These are phyloP conservation scores for Oreocharis arfaki DNA, from an alignment of 2,113 vertebrate genomes.

Conservation along the genomic window DNA sequence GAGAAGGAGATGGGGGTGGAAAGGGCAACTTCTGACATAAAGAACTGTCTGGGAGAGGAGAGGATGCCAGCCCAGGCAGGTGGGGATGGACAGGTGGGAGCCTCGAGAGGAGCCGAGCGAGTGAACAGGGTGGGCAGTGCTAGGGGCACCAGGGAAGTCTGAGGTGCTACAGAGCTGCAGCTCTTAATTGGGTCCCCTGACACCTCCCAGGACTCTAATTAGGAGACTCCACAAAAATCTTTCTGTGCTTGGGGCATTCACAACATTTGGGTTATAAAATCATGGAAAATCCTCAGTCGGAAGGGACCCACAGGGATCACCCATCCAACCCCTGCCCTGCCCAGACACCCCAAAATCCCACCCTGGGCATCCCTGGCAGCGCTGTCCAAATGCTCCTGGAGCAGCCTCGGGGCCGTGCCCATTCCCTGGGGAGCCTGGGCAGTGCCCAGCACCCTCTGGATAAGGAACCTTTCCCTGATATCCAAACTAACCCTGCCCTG, in stretches of 20 bases:
- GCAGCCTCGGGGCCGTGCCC: background rate
- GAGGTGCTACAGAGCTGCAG: background rate
- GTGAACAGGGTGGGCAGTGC: background rate
- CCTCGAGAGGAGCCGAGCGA: background rate
- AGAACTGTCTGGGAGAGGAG: background rate
- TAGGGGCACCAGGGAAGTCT: background rate
- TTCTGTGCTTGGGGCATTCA: background rate
- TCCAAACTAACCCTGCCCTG: fast-evolving
- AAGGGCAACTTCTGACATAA: background rate
- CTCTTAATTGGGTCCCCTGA: background rate
- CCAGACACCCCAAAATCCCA: background rate
- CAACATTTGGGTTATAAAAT: background rate
- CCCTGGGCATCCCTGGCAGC: background rate
- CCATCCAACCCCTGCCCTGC: fast-evolving
- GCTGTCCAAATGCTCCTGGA: background rate
- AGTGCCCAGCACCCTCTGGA: background rate
- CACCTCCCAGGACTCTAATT: background rate
- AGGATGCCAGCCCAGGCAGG: background rate
- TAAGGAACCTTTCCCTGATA: background rate
- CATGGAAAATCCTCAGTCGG: background rate
- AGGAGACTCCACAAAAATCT: background rate
- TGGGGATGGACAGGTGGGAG: background rate
- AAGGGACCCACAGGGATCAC: background rate
- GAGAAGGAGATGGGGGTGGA: background rate
- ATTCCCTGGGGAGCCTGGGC: background rate